Evolutionary conservation across 2,888 invertebrate species (phyloP), one percentile per base, ranked within the genome.

Genomic region (Sepioteuthis lessoniana): DNA sequence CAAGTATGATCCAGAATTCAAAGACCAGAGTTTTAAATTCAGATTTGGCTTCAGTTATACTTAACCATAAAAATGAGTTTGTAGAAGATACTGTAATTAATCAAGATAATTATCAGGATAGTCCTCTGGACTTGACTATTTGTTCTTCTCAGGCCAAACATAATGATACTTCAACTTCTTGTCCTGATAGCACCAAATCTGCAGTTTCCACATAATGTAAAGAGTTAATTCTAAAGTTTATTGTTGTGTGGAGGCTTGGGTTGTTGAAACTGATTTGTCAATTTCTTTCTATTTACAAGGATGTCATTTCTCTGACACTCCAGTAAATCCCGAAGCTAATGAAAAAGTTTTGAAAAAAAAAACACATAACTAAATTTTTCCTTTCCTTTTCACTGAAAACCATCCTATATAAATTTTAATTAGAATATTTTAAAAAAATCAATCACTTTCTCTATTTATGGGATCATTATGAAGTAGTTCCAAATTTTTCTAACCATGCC

Each of bases 61-160:
- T 94, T 38, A 94, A 95, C 10, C 94, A 94, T 46, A 94, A 94
- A 76, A 93, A 93, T 35, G 94, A 94, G 31, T 93, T 94, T 60
- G 93, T 94, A 50, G 91, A 94, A 35, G 94, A 94, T 76, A 93
- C 93, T 21, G 90, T 60, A 60, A 94, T 93, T 50, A 35, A 93
- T 25, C 94, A 94, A 37, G 94, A 94, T 7, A 95, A 95, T 91
- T 94, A 94, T 94, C 96, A 96, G 90, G 96, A 96, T 37, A 94
- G 95, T 55, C 96, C 96, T 21, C 94, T 96, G 31, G 96, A 96
- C 94, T 94, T 96, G 93, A 95, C 95, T 16, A n/a, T 91, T 3
- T 42, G 28, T 38, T 46, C 38, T 21, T 25, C 91, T 91, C 42
- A 91, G 31, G 42, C 38, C 76, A 76, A 76, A n/a, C 35, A 35